Base-by-base conservation (phyloP, 2,113 vertebrate species). In the Paramormyrops kingsleyae region DNA sequence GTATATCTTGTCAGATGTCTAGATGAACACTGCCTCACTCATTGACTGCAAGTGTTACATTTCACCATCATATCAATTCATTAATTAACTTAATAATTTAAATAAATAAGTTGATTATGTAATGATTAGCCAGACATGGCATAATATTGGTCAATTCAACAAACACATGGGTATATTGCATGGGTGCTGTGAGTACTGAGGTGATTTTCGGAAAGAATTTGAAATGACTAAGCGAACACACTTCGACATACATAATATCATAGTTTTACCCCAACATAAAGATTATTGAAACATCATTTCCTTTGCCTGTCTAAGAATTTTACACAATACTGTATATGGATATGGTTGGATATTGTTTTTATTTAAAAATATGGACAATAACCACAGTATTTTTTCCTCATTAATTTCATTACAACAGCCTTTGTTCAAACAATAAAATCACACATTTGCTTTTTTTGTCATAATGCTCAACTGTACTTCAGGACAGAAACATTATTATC, bases 381-480 rank as follows among this genome's bases (percentile, higher is more conserved):
- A 35, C 66, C n/a, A 74, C 66, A 15, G 66, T 39, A 1, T 6
- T 77, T 17, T 74, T 35, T 74, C 50, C n/a, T 39, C 70, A 74
- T 17, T 35, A 12, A 74, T 35, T 74, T 39, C 15, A 77, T 39
- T 77, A 39, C 70, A 77, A 39, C 70, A 77, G 70, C 70, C 35
- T 77, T 39, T 77, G 70, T 77, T 77, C 12, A 15, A 39, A 80
- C 9, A 42, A 42, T 42, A 39, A 80, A 77, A 77, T 17, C 31
- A 77, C 35, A 39, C 31, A 19, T 80, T 80, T 80, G 31, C 74
- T 42, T 53, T 56, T 87, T 87, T 88, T 49, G 88, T 88, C 87
- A 49, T 21, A 47, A 27, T 77, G 27, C 66, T 46, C 24, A 39
- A 53, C 53, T 88, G 9, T 70, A 42, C 70, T 53, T 56, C 50